These are phyloP conservation scores for Sminthurides aquaticus DNA, from an alignment of 2,888 invertebrate genomes.

Conservation along the genomic window DNA sequence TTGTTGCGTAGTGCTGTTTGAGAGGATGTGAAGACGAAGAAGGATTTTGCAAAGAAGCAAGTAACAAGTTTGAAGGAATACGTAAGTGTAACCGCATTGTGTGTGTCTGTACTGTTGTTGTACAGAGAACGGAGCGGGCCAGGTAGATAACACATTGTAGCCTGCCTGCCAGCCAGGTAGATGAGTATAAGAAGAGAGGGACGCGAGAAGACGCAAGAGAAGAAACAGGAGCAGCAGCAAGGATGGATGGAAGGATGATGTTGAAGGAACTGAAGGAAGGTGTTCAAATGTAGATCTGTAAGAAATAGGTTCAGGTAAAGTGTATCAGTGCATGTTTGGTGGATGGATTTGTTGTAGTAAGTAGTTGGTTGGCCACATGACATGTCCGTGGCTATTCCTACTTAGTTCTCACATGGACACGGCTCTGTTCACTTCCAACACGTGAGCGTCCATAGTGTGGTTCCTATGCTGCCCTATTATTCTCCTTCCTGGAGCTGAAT, in stretches of 20 bases:
- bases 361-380: not conserved
- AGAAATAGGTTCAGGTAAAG: not conserved
- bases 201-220: not conserved
- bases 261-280: not conserved
- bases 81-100: too few species aligned
- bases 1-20: too few species aligned
- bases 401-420: constrained; percentile 24
- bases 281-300: constrained; percentile 4
- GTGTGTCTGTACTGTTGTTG: too few species aligned
- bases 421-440: constrained; percentile 22
- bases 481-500: too few species aligned
- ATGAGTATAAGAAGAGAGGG: not conserved
- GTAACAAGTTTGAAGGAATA: not conserved
- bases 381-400: not conserved
- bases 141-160: too few species aligned
- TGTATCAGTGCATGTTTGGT: not conserved
- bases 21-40: not conserved
- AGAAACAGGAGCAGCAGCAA: not conserved
- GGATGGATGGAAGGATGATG: not conserved
- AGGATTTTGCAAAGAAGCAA: not conserved
- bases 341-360: not conserved
- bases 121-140: not conserved
- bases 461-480: too few species aligned
- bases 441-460: constrained; percentile 2
- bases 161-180: not conserved